A percentile compares a stretch with the other conserved stretches of the same genome.
Evolutionary conservation across 2,797 vertebrate species (phyloP).

Genomic region (Microctenopoma stevenorrisi): DNA sequence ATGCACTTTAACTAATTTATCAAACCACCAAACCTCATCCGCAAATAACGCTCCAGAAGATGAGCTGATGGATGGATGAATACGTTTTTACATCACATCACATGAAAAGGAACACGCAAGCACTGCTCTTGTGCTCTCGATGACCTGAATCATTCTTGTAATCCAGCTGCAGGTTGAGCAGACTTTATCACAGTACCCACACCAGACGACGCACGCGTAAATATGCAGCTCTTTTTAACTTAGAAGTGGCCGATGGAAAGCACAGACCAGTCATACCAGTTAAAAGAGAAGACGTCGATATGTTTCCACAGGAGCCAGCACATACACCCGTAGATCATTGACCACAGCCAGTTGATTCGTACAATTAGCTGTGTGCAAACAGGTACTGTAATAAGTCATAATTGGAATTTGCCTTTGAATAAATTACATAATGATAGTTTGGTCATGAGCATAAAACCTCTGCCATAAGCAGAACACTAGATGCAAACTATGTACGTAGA

Average conservation of each 20-base stretch:
- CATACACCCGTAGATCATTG: too few species aligned
- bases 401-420: too few species aligned
- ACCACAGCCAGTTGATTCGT: too few species aligned
- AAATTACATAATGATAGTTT: too few species aligned
- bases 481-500: neutral
- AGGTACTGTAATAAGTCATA: too few species aligned
- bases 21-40: neutral
- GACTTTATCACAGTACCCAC: conserved; percentile 6
- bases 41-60: neutral
- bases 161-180: conserved; percentile 16
- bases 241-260: conserved; percentile 29
- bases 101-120: too few species aligned
- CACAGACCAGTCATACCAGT: conserved; percentile 14
- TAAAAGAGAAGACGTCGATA: neutral
- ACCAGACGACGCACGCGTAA: neutral
- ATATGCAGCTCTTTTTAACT: conserved; percentile 25
- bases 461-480: too few species aligned
- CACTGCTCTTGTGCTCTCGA: neutral
- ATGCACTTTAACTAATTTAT: too few species aligned
- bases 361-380: too few species aligned
- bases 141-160: neutral
- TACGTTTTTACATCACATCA: too few species aligned
- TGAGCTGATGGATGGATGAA: neutral
- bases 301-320: neutral
- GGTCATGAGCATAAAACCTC: too few species aligned